Conservation (phyloP, 2,113 vertebrate genomes). For the Podarcis raffonei region DNA sequence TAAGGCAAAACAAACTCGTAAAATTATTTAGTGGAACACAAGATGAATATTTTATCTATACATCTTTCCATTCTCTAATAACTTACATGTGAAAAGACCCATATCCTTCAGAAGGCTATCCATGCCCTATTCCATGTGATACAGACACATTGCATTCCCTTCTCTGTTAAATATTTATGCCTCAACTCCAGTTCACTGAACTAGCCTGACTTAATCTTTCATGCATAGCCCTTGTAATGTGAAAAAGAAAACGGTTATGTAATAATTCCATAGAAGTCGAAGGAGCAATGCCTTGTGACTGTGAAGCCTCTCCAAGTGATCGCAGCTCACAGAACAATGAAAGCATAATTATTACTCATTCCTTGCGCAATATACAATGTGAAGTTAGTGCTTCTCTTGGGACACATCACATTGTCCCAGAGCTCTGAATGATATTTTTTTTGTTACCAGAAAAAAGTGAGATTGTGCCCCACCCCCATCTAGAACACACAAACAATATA, state of each 20-base stretch:
- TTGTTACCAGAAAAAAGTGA: not conserved
- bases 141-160: conserved; percentile 21
- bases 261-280: not conserved
- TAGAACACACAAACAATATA: not conserved
- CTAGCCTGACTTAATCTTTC: conserved; percentile 52
- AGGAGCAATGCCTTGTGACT: not conserved
- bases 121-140: conserved; percentile 16
- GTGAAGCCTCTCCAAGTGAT: not conserved
- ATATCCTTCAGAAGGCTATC: conserved; percentile 26
- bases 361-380: not conserved
- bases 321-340: not conserved
- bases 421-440: not conserved
- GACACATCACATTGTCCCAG: not conserved
- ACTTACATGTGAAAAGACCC: conserved; percentile 26
- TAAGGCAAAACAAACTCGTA: not conserved
- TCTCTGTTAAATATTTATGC: conserved; percentile 36
- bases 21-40: not conserved
- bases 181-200: conserved; percentile 39
- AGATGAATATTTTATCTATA: not conserved
- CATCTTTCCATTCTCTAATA: conserved; percentile 1
- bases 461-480: too few relatives aligned
- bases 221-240: conserved; percentile 30
- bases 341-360: not conserved
- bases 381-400: not conserved
- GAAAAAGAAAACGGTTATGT: conserved; percentile 12